Conservation (phyloP, 2,888 invertebrate genomes). For the Drosophila antonietae region DNA sequence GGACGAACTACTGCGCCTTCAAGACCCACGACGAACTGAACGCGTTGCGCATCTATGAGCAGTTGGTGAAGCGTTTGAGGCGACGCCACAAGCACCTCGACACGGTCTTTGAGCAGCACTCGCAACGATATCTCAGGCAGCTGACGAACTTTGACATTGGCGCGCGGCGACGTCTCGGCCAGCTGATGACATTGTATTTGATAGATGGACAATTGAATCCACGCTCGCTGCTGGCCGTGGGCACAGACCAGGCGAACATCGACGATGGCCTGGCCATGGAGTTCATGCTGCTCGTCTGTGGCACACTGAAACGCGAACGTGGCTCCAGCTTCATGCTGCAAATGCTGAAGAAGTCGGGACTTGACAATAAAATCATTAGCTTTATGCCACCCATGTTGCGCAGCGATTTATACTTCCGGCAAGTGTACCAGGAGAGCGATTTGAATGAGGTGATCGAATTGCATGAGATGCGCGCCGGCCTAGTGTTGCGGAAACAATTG, state of each 20-base stretch:
- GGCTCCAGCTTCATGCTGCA: constrained; percentile 26
- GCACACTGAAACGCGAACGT: constrained; percentile 19
- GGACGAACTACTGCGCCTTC: constrained; percentile 35
- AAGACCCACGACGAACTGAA: constrained; percentile 17
- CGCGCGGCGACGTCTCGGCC: constrained; percentile 16
- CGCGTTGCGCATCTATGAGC: constrained; percentile 33
- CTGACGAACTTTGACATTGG: constrained; percentile 20
- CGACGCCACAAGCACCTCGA: constrained; percentile 26
- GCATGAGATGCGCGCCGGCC: constrained; percentile 26
- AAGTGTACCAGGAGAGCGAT: constrained; percentile 30
- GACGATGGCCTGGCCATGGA: constrained; percentile 30
- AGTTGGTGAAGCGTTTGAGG: constrained; percentile 30
- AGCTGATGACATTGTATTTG: constrained; percentile 23
- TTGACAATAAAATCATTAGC: constrained; percentile 32
- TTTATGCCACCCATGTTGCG: constrained; percentile 48
- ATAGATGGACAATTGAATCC: constrained; percentile 27
- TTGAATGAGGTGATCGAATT: constrained; percentile 35
- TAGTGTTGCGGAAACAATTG: constrained; percentile 5
- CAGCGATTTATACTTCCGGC: constrained; percentile 36
- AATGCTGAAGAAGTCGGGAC: constrained; percentile 21
- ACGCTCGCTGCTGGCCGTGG: constrained; percentile 9
- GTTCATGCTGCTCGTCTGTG: constrained; percentile 32
- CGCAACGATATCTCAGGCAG: constrained; percentile 5
- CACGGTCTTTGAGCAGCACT: constrained; percentile 21
- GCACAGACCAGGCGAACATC: constrained; percentile 18